Base-by-base conservation (phyloP, 2,888 invertebrate genomes). In the Orthosia gothica region DNA sequence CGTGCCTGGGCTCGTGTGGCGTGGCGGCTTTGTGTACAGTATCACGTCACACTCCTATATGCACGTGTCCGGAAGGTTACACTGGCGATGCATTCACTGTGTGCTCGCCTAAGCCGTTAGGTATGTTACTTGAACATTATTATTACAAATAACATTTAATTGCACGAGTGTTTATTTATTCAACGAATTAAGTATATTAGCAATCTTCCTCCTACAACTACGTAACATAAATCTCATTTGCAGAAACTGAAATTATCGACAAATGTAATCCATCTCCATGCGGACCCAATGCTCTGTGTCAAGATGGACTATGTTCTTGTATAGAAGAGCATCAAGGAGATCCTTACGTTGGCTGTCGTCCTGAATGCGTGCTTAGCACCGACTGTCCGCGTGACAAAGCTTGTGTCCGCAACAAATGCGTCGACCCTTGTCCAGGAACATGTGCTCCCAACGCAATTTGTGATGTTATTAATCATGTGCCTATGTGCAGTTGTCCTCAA, bases 381-480 rank as follows among this genome's bases (percentile, higher is more conserved):
- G 98, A 98, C 90, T 98, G 98, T 89, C 91, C 97, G 45, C 94
- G 97, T 88, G 97, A 97, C 83, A 97, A 97, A 87, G 97, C 98
- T 64, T 98, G 98, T 88, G 95, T 97, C 23, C 95, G 95, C 91
- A 97, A 97, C 89, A 98, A 98, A 92, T 98, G 98, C 88, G 83
- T 95, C 5, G 97, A 98, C 92, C 98, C 98, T 7, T 98, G 98
- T 89, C 97, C 97, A 62, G 97, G 97, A 76, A 97, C 97, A 15
- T 98, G 98, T 92, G 98, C 98, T 45, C 89, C 95, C 67, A 97
- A 97, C 89, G 98, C 98, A 47, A 94, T 97, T 67, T 98, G 98
- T 89, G 97, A 98, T 85, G 98, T 98, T 5, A 97, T 98, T 81
- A 97, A 98, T 85, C 98, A 98, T 87, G 97, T 98, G 23, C 97